phyloP scores from a whole-genome alignment of 2,888 invertebrate species.

The Cryptosula pallasiana region DNA sequence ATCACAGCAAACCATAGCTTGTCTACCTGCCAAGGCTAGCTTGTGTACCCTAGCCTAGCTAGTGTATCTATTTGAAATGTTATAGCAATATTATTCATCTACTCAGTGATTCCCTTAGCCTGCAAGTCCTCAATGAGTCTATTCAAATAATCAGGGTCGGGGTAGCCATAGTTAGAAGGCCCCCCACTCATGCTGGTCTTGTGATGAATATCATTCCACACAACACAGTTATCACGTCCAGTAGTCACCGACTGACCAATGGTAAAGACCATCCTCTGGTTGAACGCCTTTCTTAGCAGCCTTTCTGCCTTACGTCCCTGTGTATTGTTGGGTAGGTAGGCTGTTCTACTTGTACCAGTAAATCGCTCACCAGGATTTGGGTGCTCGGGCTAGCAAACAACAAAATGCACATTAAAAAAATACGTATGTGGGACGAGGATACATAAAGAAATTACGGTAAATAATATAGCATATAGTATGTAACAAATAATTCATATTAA shows the following conservation, averaged over 20 bases:
- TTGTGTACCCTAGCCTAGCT: constrained; percentile 22
- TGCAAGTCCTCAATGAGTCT: constrained; percentile 38
- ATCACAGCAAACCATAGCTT: too few relatives aligned
- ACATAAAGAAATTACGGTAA: too few relatives aligned
- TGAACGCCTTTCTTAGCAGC: constrained; percentile 38
- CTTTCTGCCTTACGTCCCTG: constrained; percentile 36
- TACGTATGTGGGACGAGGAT: too few relatives aligned
- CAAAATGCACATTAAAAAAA: too few relatives aligned
- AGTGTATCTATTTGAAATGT: constrained; percentile 26
- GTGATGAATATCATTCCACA: constrained; percentile 48
- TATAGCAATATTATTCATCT: too few relatives aligned
- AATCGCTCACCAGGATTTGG: constrained; percentile 39
- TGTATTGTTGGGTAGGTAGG: constrained; percentile 39
- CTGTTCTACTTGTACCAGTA: constrained; percentile 33
- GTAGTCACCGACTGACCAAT: constrained; percentile 40
- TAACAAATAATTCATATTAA: too few relatives aligned
- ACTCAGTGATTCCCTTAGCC: constrained; percentile 35
- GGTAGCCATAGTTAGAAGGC: constrained; percentile 40
- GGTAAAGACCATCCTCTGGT: constrained; percentile 39
- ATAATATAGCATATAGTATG: too few relatives aligned
- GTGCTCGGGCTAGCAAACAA: constrained; percentile 29
- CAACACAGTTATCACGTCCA: constrained; percentile 35
- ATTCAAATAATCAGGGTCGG: constrained; percentile 37
- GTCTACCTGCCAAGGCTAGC: constrained; percentile 20
- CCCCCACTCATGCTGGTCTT: constrained; percentile 40